These are phyloP conservation scores for Amphiprion ocellaris DNA, from an alignment of 2,113 vertebrate genomes.

Conservation along the genomic window DNA sequence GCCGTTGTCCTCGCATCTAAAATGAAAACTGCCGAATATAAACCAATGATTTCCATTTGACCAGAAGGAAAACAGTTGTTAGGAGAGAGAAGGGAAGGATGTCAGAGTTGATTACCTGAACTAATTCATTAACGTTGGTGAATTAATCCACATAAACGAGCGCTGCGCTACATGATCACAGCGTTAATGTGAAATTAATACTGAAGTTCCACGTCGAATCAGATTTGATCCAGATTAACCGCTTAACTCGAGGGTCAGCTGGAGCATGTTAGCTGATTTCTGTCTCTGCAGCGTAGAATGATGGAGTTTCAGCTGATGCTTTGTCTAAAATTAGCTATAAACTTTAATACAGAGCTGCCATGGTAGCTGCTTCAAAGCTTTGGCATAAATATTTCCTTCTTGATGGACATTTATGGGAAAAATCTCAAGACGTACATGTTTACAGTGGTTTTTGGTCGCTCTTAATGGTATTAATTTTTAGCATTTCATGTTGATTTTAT, in stretches of 20 bases:
- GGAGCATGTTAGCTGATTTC: background rate
- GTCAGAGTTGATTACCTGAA: background rate
- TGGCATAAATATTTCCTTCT: no score
- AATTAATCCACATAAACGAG: constrained; percentile 1
- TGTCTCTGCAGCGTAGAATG: background rate
- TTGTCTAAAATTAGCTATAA: background rate
- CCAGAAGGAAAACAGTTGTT: no score
- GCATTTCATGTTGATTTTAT: no score
- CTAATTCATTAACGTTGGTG: background rate
- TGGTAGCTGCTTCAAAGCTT: no score
- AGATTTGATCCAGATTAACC: background rate
- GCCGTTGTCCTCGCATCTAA: no score
- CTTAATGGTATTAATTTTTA: no score
- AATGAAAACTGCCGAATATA: no score
- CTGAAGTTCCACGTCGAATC: background rate
- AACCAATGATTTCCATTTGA: no score
- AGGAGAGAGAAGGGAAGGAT: background rate
- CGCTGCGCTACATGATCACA: background rate
- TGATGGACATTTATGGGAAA: no score
- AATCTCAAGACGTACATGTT: no score
- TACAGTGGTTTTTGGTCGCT: no score
- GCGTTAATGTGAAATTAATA: constrained; percentile 9
- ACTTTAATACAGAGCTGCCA: no score
- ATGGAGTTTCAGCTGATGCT: background rate
- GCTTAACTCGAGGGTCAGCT: background rate